Base-by-base conservation (phyloP, 1,140 invertebrate species). In the Gonatopus flavifemur region DNA sequence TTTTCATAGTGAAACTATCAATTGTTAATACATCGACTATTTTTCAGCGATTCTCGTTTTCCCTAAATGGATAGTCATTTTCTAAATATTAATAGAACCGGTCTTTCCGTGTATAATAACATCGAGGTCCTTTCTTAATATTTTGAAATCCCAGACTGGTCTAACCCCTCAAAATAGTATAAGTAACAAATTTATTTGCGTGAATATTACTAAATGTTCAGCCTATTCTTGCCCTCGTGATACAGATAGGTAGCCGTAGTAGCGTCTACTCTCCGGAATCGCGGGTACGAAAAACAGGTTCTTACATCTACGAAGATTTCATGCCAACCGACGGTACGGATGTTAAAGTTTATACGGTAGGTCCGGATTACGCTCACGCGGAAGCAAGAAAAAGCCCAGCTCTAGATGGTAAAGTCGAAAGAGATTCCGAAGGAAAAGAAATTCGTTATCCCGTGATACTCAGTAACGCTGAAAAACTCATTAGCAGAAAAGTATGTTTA, bases 221-320 rank as follows among this genome's bases (percentile, higher is more conserved):
- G 20, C 19, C 24, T 31, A 32, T 45, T 42, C 44, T 32, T 44
- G 15, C 45, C 4, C 41, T 18, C 48, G 1, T 54, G 31, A 31
- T 31, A 52, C 72, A 98, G 91, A 98, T 99, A 74, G 97, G 96
- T 40, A 97, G 94, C 74, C 84, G 97, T 39, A 98, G 95, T 73
- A 98, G 94, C 76, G 95, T 98, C 31, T 99, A 99, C 76, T 98
- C 94, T 1, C 91, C 93, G 8, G 94, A 98, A 76, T 98, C 94
- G 36, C 84, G 93, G 59, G 93, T 99, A 12, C 83, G 98, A 21
- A 97, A 95, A 78, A 94, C 92, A 15, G 97, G 98, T 13, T 98
- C 95, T 8, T 99, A 94, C 78, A 98, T 99, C 69, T 99, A 99
- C 75, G 98, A 99, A 86, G 97, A 99, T 79, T 99, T 99, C 76